Evolutionary conservation across 1,140 invertebrate species (phyloP).

Genomic region (Linepithema humile): DNA sequence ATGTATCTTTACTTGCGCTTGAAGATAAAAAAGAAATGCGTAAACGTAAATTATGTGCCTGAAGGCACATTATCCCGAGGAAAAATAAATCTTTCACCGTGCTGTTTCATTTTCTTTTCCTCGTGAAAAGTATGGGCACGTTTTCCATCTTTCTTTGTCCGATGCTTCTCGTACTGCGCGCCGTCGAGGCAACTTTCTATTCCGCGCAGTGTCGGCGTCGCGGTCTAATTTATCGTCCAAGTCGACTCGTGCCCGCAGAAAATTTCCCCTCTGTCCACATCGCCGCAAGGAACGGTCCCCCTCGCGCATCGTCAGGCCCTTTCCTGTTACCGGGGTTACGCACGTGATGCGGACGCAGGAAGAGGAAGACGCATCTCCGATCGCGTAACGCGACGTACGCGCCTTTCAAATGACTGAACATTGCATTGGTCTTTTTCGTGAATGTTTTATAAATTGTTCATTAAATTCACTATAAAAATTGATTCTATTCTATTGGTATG

Average conservation of each 20-base stretch:
- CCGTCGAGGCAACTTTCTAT: slow-evolving; percentile 73
- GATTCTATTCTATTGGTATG: not conserved
- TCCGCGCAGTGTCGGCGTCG: slow-evolving; percentile 47
- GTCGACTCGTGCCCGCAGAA: slow-evolving; percentile 17
- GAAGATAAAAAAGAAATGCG: not conserved
- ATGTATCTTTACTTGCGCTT: no score
- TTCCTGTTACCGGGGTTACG: not conserved
- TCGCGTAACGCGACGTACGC: slow-evolving; percentile 25
- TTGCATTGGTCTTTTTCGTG: not conserved
- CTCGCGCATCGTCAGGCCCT: not conserved
- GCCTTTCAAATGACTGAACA: not conserved
- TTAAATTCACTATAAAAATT: not conserved
- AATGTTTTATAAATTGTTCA: not conserved
- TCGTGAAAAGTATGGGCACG: not conserved
- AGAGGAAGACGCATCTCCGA: slow-evolving; percentile 35
- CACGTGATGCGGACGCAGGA: slow-evolving; percentile 8
- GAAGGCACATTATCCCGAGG: not conserved
- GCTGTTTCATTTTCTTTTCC: not conserved
- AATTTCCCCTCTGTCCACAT: slow-evolving; percentile 26
- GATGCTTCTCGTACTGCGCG: slow-evolving; percentile 11
- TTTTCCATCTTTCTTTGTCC: slow-evolving; percentile 47
- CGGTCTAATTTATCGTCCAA: slow-evolving; percentile 71
- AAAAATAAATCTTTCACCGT: not conserved
- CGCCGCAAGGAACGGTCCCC: slow-evolving; percentile 24
- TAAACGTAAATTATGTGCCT: not conserved